A percentile compares a stretch with the other conserved stretches of the same genome.
phyloP scores from a whole-genome alignment of 2,797 vertebrate species.

The Halcyon smyrnensis region DNA sequence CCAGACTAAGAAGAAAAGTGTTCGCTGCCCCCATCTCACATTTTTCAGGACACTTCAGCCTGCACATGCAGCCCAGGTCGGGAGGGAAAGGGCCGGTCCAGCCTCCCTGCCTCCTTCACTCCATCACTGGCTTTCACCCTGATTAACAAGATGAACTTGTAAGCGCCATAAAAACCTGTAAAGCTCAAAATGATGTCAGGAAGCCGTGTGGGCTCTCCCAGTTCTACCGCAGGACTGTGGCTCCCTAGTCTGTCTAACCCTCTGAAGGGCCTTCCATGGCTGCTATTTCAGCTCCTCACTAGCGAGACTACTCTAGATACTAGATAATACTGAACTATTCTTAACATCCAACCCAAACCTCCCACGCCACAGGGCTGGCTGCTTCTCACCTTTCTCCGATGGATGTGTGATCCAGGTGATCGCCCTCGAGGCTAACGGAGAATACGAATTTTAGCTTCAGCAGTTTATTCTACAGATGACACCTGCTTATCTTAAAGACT shows the following conservation, averaged over 20 bases:
- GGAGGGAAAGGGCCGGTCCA: rapidly evolving
- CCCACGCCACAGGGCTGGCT: neutral
- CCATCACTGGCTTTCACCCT: rapidly evolving
- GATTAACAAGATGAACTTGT: neutral
- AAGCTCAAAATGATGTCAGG: neutral
- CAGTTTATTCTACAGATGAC: neutral
- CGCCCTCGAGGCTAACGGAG: neutral
- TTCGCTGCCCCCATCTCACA: rapidly evolving
- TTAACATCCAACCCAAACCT: neutral
- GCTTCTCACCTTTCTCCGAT: neutral
- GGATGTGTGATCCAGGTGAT: neutral
- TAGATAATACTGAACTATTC: neutral
- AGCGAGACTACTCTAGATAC: neutral
- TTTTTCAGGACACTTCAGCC: neutral
- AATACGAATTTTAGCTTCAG: neutral
- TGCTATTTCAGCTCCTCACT: neutral
- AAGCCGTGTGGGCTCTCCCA: neutral
- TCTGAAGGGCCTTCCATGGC: neutral
- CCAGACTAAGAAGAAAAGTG: neutral
- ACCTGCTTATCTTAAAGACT: neutral
- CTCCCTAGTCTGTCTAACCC: neutral
- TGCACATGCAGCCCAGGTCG: neutral
- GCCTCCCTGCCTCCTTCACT: rapidly evolving
- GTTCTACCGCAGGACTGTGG: neutral
- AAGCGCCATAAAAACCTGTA: rapidly evolving